These are phyloP conservation scores for Barypeithes pellucidus DNA, from an alignment of 2,888 invertebrate species.

Conservation along the genomic window DNA sequence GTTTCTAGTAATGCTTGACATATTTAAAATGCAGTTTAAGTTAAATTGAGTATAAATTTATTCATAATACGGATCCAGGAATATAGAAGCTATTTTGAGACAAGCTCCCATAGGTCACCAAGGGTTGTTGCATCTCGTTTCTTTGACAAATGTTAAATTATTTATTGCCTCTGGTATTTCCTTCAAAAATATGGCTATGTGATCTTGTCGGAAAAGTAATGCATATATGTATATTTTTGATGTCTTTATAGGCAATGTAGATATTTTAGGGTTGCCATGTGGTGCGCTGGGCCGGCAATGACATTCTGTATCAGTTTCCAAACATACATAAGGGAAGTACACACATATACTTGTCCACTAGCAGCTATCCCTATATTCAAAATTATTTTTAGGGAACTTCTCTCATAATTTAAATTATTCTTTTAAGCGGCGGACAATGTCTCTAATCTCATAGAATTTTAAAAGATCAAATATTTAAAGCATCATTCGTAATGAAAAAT, in stretches of 20 bases:
- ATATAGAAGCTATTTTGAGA: conserved; percentile 20
- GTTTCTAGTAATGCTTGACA: no score
- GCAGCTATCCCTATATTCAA: no score
- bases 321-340: no score
- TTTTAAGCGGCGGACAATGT: background rate
- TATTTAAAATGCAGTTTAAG: no score
- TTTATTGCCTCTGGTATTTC: background rate
- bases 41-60: background rate
- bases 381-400: no score
- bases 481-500: conserved; percentile 36
- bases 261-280: no score
- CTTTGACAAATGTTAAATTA: conserved; percentile 21
- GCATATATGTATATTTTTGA: conserved; percentile 1
- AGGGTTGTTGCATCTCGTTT: conserved; percentile 23
- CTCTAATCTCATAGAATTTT: background rate
- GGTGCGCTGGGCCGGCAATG: no score
- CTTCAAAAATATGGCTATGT: background rate
- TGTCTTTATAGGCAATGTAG: background rate
- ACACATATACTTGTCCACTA: no score
- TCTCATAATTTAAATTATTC: background rate
- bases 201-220: background rate
- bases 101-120: conserved; percentile 23
- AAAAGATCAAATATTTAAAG: conserved; percentile 22
- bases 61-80: conserved; percentile 22
- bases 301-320: no score